Evolutionary conservation across 2,888 invertebrate genomes (phyloP), one percentile per base, ranked within the genome.

Genomic region (Periphyllus acericola): DNA sequence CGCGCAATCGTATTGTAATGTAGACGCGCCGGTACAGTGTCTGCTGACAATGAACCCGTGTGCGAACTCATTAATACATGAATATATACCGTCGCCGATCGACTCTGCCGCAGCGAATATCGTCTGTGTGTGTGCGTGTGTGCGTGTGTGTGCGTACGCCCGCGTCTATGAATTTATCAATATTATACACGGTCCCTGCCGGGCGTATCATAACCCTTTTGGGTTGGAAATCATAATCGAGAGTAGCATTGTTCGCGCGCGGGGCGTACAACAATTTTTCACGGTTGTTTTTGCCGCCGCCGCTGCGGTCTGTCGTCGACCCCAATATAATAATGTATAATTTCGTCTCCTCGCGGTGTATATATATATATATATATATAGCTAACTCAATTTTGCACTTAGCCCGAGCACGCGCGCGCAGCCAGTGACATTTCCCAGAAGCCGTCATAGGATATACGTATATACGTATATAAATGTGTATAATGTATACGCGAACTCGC

Each of bases 361-460:
- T n/a, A n/a, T n/a, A n/a, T n/a, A n/a, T n/a, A n/a, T n/a, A n/a
- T n/a, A 72, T 71, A n/a, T 21, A 29, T 66, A 40, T 40, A 68
- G 72, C 74, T 87, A 87, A 87, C 87, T 87, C 87, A 87, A 87
- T 87, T 87, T 87, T 87, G 87, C 87, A 87, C 87, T 87, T 87
- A 87, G 87, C 40, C 74, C 8, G 80, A 55, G 80, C 86, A 80
- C 79, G 79, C 86, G 80, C 55, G 46, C 79, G 72, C 40, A 3
- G 17, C 9, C 80, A 60, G 80, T 87, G 81, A 87, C 87, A 75
- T 81, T 87, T 87, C 81, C 87, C 87, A 87, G 86, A 86, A 55
- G 72, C 86, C 71, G 72, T 46, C 76, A 55, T 52, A n/a, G 80
- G 72, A 80, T 71, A 66, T 21, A 55, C 21, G 19, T 55, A 55